Conservation (phyloP, 2,113 vertebrate genomes). For the Epinephelus lanceolatus region DNA sequence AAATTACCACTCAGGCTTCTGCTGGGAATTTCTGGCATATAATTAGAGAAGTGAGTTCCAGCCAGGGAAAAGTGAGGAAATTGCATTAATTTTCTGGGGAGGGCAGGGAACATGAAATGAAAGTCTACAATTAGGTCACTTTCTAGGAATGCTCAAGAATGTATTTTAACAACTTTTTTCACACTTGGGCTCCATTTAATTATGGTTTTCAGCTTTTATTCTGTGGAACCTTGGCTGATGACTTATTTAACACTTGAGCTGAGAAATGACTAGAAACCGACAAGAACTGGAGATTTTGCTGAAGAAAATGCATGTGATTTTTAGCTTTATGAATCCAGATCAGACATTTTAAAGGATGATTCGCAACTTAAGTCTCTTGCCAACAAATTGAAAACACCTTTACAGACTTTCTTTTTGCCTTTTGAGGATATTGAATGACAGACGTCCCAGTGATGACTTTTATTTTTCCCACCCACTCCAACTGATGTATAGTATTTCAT, state of each 20-base stretch:
- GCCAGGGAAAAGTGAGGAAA: slow-evolving; percentile 20
- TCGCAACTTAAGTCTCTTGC: not conserved
- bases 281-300: not conserved
- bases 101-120: slow-evolving; percentile 17
- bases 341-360: not conserved
- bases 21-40: slow-evolving; percentile 41
- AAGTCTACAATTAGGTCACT: slow-evolving; percentile 19
- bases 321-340: not conserved
- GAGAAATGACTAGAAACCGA: not conserved
- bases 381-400: slow-evolving; percentile 4
- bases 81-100: slow-evolving; percentile 29
- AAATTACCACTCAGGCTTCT: slow-evolving; percentile 27
- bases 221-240: not conserved
- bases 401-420: not conserved
- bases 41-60: slow-evolving; percentile 40
- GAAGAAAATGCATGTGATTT: not conserved
- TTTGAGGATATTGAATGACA: slow-evolving; percentile 36
- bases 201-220: not conserved
- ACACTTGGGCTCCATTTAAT: slow-evolving; percentile 2
- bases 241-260: not conserved
- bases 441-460: not conserved
- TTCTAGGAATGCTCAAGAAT: slow-evolving; percentile 22
- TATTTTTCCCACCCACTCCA: slow-evolving; percentile 13
- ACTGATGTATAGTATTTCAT: slow-evolving; percentile 47
- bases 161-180: slow-evolving; percentile 5